These are phyloP conservation scores for Penaeus vannamei DNA, from an alignment of 1,140 invertebrate species.

Conservation along the genomic window DNA sequence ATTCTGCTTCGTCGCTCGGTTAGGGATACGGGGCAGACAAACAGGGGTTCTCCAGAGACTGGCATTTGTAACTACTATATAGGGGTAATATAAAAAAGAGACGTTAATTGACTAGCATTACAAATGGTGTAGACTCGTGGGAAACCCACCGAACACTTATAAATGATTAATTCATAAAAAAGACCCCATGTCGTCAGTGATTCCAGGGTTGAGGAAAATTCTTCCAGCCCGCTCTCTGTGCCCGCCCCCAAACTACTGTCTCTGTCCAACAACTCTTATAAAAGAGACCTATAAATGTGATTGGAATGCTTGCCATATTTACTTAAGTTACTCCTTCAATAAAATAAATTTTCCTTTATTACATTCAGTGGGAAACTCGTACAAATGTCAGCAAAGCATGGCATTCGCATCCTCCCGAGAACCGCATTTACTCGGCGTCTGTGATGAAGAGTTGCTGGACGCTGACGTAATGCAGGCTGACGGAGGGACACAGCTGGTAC, in stretches of 20 bases:
- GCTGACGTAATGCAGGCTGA: slow-evolving; percentile 57
- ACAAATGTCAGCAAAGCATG: no score
- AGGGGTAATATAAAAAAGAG: no score
- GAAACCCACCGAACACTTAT: slow-evolving; percentile 1
- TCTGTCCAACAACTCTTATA: slow-evolving; percentile 48
- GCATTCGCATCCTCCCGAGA: no score
- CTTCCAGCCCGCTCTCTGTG: slow-evolving; percentile 51
- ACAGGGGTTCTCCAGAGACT: not conserved
- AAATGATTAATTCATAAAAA: slow-evolving; percentile 1
- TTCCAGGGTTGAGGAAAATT: slow-evolving; percentile 33
- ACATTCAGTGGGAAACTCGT: no score
- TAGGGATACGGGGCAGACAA: not conserved
- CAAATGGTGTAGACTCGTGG: not conserved
- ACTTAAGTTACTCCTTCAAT: no score
- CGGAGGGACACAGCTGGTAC: slow-evolving; percentile 60
- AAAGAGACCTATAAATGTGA: no score
- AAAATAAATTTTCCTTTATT: no score
- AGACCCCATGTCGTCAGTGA: slow-evolving; percentile 42
- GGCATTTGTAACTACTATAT: no score
- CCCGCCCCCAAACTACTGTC: slow-evolving; percentile 54
- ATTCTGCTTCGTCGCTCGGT: slow-evolving; percentile 38
- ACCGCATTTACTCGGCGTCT: no score
- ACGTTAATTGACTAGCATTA: no score
- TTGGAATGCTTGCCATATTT: no score
- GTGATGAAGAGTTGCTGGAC: slow-evolving; percentile 43